Evolutionary conservation across 2,888 invertebrate genomes (phyloP), one percentile per base, ranked within the genome.

Genomic region (Rutpela maculata): DNA sequence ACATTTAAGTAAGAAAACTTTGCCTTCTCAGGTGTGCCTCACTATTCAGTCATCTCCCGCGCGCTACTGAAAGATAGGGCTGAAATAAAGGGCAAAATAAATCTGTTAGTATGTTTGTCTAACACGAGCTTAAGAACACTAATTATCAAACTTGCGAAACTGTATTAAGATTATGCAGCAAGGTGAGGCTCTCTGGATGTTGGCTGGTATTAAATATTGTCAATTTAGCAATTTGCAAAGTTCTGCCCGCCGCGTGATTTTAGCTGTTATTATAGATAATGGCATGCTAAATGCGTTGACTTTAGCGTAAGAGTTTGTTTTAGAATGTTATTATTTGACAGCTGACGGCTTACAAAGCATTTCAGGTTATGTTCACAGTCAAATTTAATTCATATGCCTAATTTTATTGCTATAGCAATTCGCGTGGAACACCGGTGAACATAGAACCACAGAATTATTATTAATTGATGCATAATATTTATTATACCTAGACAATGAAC

Each of bases 91-190:
- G 82, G 79, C 82, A 86, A 86, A 88, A 89, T 88, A 89, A 89
- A 89, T 89, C 88, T 86, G 86, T 86, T 86, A 86, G 86, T 86
- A 86, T 89, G 89, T 89, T 89, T 89, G 89, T 89, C 88, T 89
- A 89, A 88, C 88, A 86, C 86, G 84, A 85, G 88, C 89, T 89
- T 89, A 89, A 89, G 89, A 89, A 88, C 89, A 89, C 89, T 89
- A 90, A 89, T 90, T 89, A 89, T 89, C 89, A 89, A 90, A 89
- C 88, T 89, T 90, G 88, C 77, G 88, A 89, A 90, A 89, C 89
- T 90, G 89, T 89, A 90, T 89, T 90, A 90, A 90, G 90, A 90
- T 90, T 89, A 90, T 89, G 88, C 87, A 86, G 84, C 85, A 85
- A 85, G 86, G 86, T 86, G 85, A 84, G 86, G 86, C 75, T 74